Evolutionary conservation across 2,797 vertebrate genomes (phyloP), one percentile per base, ranked within the genome.

Genomic region (Oryzias sinensis): DNA sequence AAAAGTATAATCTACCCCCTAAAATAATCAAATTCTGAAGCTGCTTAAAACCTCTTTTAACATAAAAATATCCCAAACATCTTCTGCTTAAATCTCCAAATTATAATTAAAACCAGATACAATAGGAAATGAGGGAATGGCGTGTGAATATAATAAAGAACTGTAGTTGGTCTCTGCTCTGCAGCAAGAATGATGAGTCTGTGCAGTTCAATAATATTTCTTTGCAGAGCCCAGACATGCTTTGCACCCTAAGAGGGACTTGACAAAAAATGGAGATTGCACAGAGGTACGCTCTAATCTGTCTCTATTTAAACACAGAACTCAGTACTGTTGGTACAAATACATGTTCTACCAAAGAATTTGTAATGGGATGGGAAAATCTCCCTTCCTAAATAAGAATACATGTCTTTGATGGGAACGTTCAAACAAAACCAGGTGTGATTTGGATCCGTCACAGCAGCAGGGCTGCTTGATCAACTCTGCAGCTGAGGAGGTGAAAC

Each of bases 211-310:
- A 78, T 68, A 5, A 72, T 43, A 37, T 66, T 71, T 68, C 50
- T 83, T 56, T 76, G 62, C 68, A 74, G 69, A 68, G 67, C 47
- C 5, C 40, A 16, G 41, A 61, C 43, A 62, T 1, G 48, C 43
- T 66, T 59, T 76, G 71, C 63, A 81, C 82, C 59, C 69, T 71
- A 62, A 72, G 55, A 77, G 65, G 45, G 70, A 70, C 57, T 77
- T 76, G 69, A 51, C 20, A 49, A 71, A 68, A 62, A 53, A 74
- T 24, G 51, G 41, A 71, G 66, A 60, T 57, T 50, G 47, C 69
- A 68, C 77, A 76, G 68, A 79, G 72, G 77, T 59, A 60, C 65
- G 75, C 76, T 82, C 71, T 53, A 79, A 86, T 84, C 69, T 73
- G 60, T 56, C 59, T 76, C 71, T 62, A 48, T 68, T 77, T 56